phyloP scores from a whole-genome alignment of 1,140 invertebrate species.

The Ephestia elutella region DNA sequence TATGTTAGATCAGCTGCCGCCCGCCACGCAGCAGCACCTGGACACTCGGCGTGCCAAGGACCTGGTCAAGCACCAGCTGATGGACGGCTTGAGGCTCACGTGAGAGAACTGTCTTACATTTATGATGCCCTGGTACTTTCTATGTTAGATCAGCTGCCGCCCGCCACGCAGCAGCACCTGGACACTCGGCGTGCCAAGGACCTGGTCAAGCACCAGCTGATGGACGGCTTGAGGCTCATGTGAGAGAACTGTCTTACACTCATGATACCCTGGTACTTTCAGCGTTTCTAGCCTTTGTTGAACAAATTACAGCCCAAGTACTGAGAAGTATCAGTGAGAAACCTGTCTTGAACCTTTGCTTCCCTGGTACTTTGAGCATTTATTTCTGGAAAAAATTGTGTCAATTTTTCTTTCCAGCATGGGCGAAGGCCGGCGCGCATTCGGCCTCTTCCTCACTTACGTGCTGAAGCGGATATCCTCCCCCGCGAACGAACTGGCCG shows the following conservation, averaged over 20 bases:
- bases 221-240: slow-evolving; percentile 54
- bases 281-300: no score
- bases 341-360: no score
- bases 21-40: slow-evolving; percentile 27
- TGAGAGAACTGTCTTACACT: slow-evolving; percentile 33
- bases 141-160: slow-evolving; percentile 16
- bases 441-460: slow-evolving; percentile 87
- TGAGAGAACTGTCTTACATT: no score
- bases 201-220: slow-evolving; percentile 54
- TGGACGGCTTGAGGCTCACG: no score
- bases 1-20: no score
- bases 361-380: no score
- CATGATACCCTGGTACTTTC: no score
- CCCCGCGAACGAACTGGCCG: slow-evolving; percentile 75
- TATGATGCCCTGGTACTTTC: no score
- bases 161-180: slow-evolving; percentile 25
- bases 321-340: no score
- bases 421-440: slow-evolving; percentile 84
- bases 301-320: no score
- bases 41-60: slow-evolving; percentile 58
- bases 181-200: slow-evolving; percentile 57
- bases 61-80: slow-evolving; percentile 57
- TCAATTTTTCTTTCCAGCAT: slow-evolving; percentile 14
- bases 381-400: no score
- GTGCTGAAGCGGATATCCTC: slow-evolving; percentile 82